Base-by-base conservation (phyloP, 2,113 vertebrate genomes). In the Ochotona princeps region DNA sequence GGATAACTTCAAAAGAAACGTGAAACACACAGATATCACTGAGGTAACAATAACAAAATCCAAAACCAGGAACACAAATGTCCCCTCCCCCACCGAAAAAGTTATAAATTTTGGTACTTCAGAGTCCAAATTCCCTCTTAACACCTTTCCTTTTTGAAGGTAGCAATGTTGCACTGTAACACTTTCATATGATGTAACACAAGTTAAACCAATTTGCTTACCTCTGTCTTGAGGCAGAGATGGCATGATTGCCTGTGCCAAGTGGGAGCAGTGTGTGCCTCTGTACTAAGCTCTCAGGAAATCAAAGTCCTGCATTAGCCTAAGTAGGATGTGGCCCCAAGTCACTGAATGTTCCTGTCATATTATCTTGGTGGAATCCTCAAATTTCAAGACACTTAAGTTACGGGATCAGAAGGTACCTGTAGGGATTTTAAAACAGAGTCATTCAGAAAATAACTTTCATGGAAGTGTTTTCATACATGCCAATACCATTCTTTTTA, bases 201-300 rank as follows among this genome's bases (percentile, higher is more conserved):
- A 44, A 28, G 49, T 73, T 47, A 47, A 66, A 1, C 13, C 21
- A 23, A 44, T 18, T 26, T 67, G 90, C 98, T 98, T 98, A 99
- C 99, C 99, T 98, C 98, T 98, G 96, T 99, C 99, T 95, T 99
- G 98, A 95, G 98, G 99, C 98, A 99, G 98, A 95, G 99, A 99
- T 96, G 99, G 99, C 99, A 99, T 99, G 98, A 98, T 99, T 97
- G 93, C 91, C 94, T 89, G 96, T 93, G 93, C 88, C 23, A 92
- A 60, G 84, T 85, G 85, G 97, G 96, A 96, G 95, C 35, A 94
- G 89, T 84, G 94, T 76, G 96, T 79, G 96, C 97, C 97, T 96
- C 94, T 63, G 94, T 96, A 95, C 97, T 97, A 98, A 83, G 91
- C 96, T 97, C 97, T 97, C 87, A 89, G 96, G 94, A 97, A 98